Evolutionary conservation across 2,113 vertebrate species (phyloP).

Genomic region (Dicentrarchus labrax): DNA sequence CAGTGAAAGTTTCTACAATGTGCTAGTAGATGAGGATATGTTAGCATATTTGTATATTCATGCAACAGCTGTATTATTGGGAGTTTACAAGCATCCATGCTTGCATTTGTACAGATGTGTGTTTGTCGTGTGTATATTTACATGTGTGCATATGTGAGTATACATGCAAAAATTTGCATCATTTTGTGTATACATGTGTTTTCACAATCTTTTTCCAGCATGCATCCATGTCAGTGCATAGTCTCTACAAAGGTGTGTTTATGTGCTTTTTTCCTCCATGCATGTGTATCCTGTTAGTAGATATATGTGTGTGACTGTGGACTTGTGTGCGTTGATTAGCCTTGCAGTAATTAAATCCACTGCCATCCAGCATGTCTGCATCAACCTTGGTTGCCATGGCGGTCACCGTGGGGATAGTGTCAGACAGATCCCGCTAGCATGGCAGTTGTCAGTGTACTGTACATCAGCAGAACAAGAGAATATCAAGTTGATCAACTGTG

Average conservation of each 20-base stretch:
- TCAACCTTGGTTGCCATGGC: constrained; percentile 40
- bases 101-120: background rate
- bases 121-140: background rate
- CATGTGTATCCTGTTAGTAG: background rate
- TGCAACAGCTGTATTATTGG: background rate
- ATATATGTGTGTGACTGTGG: background rate
- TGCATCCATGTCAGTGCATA: background rate
- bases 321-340: constrained; percentile 14
- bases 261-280: background rate
- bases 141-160: background rate
- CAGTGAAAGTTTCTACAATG: constrained; percentile 6
- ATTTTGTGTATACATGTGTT: background rate
- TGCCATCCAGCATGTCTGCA: constrained; percentile 1
- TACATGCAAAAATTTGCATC: background rate
- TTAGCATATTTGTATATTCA: background rate
- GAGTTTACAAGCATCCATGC: background rate
- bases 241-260: background rate
- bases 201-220: background rate
- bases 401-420: constrained; percentile 46
- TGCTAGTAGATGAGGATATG: background rate
- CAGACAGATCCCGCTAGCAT: background rate
- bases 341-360: constrained; percentile 54
- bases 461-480: constrained; percentile 7
- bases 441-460: background rate
- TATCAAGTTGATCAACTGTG: constrained; percentile 23